Base-by-base conservation (phyloP, 2,797 vertebrate genomes). In the Linurgus olivaceus region DNA sequence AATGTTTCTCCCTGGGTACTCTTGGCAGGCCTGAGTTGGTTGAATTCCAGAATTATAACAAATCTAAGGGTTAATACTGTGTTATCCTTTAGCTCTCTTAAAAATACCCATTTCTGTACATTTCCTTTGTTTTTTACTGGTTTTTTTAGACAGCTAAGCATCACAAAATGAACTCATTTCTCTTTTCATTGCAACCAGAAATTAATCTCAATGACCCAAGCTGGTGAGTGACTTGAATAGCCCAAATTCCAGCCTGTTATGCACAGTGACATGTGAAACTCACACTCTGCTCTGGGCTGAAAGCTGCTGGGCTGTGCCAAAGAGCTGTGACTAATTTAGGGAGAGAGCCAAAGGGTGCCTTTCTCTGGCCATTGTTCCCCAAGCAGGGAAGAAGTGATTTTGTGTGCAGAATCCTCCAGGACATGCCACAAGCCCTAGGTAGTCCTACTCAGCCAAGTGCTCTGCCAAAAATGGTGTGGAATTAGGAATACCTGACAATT, bases 201-300 rank as follows among this genome's bases (percentile, higher is more conserved):
- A 79, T 93, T 24, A 50, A 65, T 87, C 54, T 72, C 74, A 81
- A 55, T 86, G 77, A 54, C 82, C 68, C 57, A 18, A 74, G 55
- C 86, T 88, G 85, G 75, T 76, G 80, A 91, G 54, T 52, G 55
- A 10, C 70, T 61, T 94, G 90, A 95, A 91, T 88, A 81, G 90
- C 78, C 91, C 65, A 38, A 88, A 94, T 94, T 95, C 91, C 84
- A 74, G 33, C 40, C 79, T 72, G 50, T 85, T 90, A 13, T 92
- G 79, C 84, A 44, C 6, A 61, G 70, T 75, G 86, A 93, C 86
- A 93, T 48, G 17, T 90, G 89, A 88, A 94, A 91, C 68, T 76
- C 11, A 1, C 28, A 11, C 75, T 88, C 42, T 29, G 85, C 48
- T 55, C 66, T 63, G 57, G 35, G 25, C 76, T 81, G 88, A 86